These are phyloP conservation scores for Bucco capensis DNA, from an alignment of 2,113 vertebrate species.

Conservation along the genomic window DNA sequence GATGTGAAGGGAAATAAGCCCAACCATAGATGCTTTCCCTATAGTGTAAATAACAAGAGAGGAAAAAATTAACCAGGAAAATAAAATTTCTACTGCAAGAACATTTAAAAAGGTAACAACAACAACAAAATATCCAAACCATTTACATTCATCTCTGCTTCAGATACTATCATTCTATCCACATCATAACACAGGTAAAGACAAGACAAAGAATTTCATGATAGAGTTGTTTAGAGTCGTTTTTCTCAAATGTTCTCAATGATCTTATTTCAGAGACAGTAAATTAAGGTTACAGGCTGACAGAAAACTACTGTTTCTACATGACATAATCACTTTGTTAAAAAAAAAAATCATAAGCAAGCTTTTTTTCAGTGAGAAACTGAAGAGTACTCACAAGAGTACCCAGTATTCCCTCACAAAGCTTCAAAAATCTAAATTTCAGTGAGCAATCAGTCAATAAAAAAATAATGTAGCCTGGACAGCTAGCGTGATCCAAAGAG, in stretches of 20 bases:
- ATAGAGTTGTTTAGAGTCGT: not conserved
- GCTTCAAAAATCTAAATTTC: not conserved
- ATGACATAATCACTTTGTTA: not conserved
- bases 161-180: not conserved
- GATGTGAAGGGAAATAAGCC: constrained; percentile 25
- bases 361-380: not conserved
- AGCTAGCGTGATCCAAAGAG: not conserved
- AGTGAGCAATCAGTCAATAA: not conserved
- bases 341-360: not conserved
- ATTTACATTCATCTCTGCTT: not conserved
- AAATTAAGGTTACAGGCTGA: not conserved
- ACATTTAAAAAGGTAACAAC: not conserved
- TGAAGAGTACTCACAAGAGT: no score
- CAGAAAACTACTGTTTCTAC: not conserved
- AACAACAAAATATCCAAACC: not conserved
- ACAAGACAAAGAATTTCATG: not conserved
- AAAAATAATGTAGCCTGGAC: not conserved
- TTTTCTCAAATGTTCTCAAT: not conserved
- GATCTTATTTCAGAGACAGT: not conserved
- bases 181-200: not conserved
- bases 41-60: not conserved
- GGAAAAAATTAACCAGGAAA: not conserved
- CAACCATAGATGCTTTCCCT: not conserved
- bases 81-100: not conserved
- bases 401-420: not conserved